Percentiles rank a stretch among this genome's conserved stretches.
phyloP scores from a whole-genome alignment of 2,113 vertebrate genomes.

The Scytalopus superciliaris region DNA sequence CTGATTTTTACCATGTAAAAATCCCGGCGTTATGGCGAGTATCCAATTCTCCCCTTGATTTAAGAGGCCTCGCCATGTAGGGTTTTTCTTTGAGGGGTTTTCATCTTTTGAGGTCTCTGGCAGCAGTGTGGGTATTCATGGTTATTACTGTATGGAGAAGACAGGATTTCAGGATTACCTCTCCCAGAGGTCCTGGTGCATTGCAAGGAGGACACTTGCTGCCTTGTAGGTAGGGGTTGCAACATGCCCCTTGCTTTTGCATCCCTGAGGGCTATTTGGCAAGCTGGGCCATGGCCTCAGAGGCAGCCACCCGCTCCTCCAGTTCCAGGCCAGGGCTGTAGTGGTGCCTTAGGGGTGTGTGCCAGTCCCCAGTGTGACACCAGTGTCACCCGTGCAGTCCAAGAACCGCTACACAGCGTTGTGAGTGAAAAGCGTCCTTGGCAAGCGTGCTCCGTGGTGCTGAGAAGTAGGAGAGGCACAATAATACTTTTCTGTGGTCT shows the following conservation, averaged over 20 bases:
- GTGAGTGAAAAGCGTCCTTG: not conserved
- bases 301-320: not conserved
- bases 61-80: not conserved
- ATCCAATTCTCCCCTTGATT: not conserved
- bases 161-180: not conserved
- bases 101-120: not conserved
- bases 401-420: rapidly evolving
- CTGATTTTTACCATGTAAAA: slow-evolving; percentile 12
- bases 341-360: rapidly evolving
- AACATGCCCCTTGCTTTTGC: not conserved
- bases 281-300: not conserved
- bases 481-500: not conserved
- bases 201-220: not conserved
- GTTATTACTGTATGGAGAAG: not conserved
- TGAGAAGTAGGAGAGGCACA: not conserved
- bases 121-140: not conserved
- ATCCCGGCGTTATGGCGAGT: not conserved
- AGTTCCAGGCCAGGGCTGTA: rapidly evolving
- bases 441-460: not conserved
- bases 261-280: not conserved
- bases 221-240: not conserved
- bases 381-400: rapidly evolving
- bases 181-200: not conserved
- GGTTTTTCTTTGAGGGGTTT: not conserved
- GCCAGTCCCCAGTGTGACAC: not conserved